Conservation (phyloP, 2,113 vertebrate species). For the Trichechus manatus region DNA sequence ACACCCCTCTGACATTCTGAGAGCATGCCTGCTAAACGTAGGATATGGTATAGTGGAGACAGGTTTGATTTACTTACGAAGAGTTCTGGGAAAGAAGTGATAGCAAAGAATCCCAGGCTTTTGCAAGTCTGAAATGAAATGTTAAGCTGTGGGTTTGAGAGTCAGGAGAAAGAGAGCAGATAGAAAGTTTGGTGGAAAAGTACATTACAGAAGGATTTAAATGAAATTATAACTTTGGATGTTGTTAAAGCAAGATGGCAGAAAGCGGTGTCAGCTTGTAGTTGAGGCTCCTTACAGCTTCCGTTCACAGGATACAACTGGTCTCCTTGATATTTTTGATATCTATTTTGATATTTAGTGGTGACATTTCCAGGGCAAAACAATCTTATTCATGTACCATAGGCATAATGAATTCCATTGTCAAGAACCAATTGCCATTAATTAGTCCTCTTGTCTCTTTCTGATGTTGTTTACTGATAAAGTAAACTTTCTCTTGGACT, state of each 20-base stretch:
- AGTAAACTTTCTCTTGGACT: background rate
- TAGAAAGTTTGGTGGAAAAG: conserved; percentile 44
- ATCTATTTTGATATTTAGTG: background rate
- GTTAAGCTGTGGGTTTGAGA: conserved; percentile 64
- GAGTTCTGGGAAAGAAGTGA: conserved; percentile 54
- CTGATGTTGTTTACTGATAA: background rate
- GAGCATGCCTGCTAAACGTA: conserved; percentile 22
- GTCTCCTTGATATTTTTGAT: background rate
- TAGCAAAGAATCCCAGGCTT: conserved; percentile 57
- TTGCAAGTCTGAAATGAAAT: conserved; percentile 73
- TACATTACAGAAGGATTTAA: conserved; percentile 26
- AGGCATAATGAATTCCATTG: background rate
- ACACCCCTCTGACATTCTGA: background rate
- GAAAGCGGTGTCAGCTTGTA: background rate
- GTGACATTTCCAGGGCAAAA: background rate
- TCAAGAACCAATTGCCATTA: background rate
- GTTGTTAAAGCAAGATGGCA: conserved; percentile 33
- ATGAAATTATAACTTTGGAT: conserved; percentile 36
- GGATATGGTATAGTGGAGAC: background rate
- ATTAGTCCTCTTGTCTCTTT: background rate
- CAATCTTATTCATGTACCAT: background rate
- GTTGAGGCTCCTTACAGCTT: background rate
- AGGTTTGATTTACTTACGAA: conserved; percentile 65
- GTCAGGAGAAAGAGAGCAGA: background rate
- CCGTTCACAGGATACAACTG: background rate